Conservation (phyloP, 2,888 invertebrate species). For the Hydrotaea cyrtoneurina region DNA sequence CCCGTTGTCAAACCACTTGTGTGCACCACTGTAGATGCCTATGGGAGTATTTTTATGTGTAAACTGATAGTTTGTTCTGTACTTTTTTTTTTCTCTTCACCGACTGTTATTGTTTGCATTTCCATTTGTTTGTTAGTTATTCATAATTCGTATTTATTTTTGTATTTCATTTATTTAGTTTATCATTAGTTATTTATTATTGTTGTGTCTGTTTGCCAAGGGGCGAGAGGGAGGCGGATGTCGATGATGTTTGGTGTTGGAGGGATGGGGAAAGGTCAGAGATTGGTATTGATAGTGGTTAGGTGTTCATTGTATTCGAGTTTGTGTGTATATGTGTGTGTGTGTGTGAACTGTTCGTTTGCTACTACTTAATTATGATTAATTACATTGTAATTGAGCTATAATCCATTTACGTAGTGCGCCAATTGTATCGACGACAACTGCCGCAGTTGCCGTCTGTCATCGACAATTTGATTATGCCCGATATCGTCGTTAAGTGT, state of each 20-base stretch:
- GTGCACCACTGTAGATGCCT: background rate
- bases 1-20: background rate
- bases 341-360: constrained; percentile 11
- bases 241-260: background rate
- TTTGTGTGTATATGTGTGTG: too few relatives aligned
- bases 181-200: constrained; percentile 34
- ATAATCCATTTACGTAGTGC: constrained; percentile 63
- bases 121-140: constrained; percentile 14
- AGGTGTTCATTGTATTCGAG: background rate
- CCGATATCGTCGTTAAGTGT: constrained; percentile 57
- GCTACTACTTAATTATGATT: constrained; percentile 52
- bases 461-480: constrained; percentile 54
- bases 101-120: background rate
- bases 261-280: background rate
- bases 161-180: constrained; percentile 20
- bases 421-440: constrained; percentile 51
- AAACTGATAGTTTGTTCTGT: background rate
- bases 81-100: background rate
- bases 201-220: constrained; percentile 5
- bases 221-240: background rate
- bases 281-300: background rate
- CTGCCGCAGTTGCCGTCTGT: constrained; percentile 38
- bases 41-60: background rate
- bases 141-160: constrained; percentile 15
- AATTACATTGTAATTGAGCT: constrained; percentile 68